Percentiles rank a stretch among this genome's conserved stretches.
phyloP scores from a whole-genome alignment of 2,113 vertebrate genomes.

The Mastomys coucha region DNA sequence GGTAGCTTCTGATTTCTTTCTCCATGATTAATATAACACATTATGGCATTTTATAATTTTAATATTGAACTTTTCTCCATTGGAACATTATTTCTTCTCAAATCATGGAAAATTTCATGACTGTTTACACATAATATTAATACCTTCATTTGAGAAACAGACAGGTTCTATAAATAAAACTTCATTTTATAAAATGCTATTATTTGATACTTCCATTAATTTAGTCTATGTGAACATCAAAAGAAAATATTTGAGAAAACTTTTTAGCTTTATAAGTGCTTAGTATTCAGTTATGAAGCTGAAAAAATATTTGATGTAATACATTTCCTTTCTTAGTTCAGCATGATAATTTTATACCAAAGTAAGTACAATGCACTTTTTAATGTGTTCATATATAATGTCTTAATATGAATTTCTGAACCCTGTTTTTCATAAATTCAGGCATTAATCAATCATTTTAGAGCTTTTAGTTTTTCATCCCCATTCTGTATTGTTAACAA shows the following conservation, averaged over 20 bases:
- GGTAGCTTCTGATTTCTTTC: background rate
- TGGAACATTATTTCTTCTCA: slow-evolving; percentile 28
- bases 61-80: slow-evolving; percentile 4
- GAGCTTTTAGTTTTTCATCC: slow-evolving; percentile 44
- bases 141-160: slow-evolving; percentile 39
- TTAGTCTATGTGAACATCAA: slow-evolving; percentile 80
- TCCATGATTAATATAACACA: slow-evolving; percentile 23
- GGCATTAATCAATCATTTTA: slow-evolving; percentile 37
- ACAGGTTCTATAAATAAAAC: slow-evolving; percentile 33
- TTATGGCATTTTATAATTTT: background rate
- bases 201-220: slow-evolving; percentile 79
- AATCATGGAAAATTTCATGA: slow-evolving; percentile 49
- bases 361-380: background rate
- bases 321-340: background rate
- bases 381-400: slow-evolving; percentile 1
- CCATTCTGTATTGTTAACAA: slow-evolving; percentile 68
- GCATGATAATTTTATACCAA: slow-evolving; percentile 27
- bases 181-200: slow-evolving; percentile 77
- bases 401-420: slow-evolving; percentile 42
- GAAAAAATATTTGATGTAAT: slow-evolving; percentile 25
- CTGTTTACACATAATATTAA: background rate
- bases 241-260: slow-evolving; percentile 79
- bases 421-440: background rate
- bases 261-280: background rate
- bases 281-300: background rate